Base-by-base conservation (phyloP, 2,113 vertebrate genomes). In the Xerus inauris region DNA sequence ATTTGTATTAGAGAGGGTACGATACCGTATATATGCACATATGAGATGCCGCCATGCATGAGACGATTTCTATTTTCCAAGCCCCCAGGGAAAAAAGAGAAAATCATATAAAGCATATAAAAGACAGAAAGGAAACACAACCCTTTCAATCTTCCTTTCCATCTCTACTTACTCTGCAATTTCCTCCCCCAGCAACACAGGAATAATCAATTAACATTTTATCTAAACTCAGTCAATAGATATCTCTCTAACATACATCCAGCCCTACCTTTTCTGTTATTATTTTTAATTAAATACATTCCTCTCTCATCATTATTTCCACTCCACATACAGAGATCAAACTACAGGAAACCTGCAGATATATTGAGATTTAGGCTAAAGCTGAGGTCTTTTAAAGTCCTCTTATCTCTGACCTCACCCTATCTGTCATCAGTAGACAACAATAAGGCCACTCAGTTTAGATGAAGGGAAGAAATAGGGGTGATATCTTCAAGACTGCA, bases 11-110 rank as follows among this genome's bases (percentile, higher is more conserved):
- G 95, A 97, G 93, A 97, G 49, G 84, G 92, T 96, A 96, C 91
- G 79, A 96, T 96, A 97, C 94, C 64, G 59, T 97, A 97, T 96
- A 97, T 97, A 97, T 97, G 96, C 94, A 95, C 95, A 97, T 96
- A 97, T 73, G 96, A 98, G 94, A 97, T 95, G 97, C n/a, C 59
- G 57, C 95, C 97, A 97, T 84, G 93, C 93, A 95, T 94, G 94
- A 97, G 96, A 96, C 13, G 83, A 96, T 97, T 96, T 97, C 95
- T 97, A 97, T 97, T 97, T 98, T 96, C 95, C 86, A 97, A 97
- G 89, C 86, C 95, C 97, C 95, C 95, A 62, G 65, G 88, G 82
- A 95, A 97, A 96, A 97, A 97, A 96, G 93, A 96, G 64, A 98
- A 97, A 97, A 96, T 88, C 77, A 96, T 64, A 94, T 86, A 96